Conservation (phyloP, 1,140 invertebrate genomes). For the Oedothorax gibbosus region DNA sequence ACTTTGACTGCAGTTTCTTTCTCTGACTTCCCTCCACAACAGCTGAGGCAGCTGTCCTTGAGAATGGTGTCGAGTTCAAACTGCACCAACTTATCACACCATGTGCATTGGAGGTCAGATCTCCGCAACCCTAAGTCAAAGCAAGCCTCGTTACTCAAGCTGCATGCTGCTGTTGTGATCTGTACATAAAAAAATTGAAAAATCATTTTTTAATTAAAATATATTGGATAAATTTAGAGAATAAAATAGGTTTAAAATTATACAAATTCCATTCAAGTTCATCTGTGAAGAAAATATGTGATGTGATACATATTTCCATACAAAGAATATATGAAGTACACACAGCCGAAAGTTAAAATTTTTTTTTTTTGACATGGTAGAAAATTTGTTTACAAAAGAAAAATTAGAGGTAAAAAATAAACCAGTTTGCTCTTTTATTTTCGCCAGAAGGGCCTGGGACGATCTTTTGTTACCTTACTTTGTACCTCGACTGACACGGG, state of each 20-base stretch:
- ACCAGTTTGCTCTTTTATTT: too few relatives aligned
- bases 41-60: slow-evolving; percentile 81
- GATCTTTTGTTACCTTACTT: too few relatives aligned
- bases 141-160: slow-evolving; percentile 85
- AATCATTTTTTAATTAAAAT: background rate
- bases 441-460: too few relatives aligned
- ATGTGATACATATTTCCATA: background rate
- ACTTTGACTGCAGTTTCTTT: slow-evolving; percentile 67
- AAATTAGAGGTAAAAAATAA: too few relatives aligned
- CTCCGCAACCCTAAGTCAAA: slow-evolving; percentile 86
- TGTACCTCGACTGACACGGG: too few relatives aligned
- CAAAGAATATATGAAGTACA: background rate
- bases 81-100: slow-evolving; percentile 85
- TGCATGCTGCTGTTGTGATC: slow-evolving; percentile 63
- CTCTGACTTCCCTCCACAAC: slow-evolving; percentile 71
- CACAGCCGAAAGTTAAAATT: background rate
- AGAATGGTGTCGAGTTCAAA: slow-evolving; percentile 79
- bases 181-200: background rate
- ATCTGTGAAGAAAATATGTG: background rate
- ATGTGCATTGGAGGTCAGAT: slow-evolving; percentile 86
- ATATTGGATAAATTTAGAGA: background rate
- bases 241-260: background rate
- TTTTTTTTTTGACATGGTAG: background rate
- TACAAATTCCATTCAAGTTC: background rate
- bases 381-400: background rate